A percentile compares a stretch with the other conserved stretches of the same genome.
These are phyloP conservation scores for Drosophila nikananu DNA, from an alignment of 1,140 invertebrate genomes.

Conservation along the genomic window DNA sequence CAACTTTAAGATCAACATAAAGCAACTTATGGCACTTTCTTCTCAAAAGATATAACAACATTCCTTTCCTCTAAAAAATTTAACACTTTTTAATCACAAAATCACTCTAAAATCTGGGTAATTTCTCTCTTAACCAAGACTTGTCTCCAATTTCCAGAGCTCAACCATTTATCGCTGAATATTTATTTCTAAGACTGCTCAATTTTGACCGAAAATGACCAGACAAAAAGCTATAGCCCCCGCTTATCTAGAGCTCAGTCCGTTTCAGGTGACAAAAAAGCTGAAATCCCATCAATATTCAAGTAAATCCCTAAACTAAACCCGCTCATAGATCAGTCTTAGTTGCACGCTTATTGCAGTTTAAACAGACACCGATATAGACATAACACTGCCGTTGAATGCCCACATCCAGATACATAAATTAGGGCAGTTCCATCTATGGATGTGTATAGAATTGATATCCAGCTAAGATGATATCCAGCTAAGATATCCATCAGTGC, in stretches of 20 bases:
- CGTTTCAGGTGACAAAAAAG: conserved; percentile 39
- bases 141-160: background rate
- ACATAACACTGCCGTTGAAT: conserved; percentile 82
- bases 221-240: conserved; percentile 12
- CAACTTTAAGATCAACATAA: background rate
- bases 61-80: background rate
- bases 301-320: conserved; percentile 29
- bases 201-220: background rate
- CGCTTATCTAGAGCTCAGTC: conserved; percentile 39
- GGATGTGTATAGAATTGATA: conserved; percentile 32
- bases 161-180: conserved; percentile 11
- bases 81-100: background rate
- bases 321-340: conserved; percentile 74
- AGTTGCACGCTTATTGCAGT: conserved; percentile 71
- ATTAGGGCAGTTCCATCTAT: conserved; percentile 57
- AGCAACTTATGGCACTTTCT: background rate
- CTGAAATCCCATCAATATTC: conserved; percentile 30
- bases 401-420: conserved; percentile 73
- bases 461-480: conserved; percentile 35
- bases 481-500: conserved; percentile 49
- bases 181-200: conserved; percentile 1
- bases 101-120: background rate
- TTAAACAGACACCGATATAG: conserved; percentile 75
- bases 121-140: background rate
- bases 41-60: background rate